phyloP scores from a whole-genome alignment of 2,113 vertebrate species.

The Bungarus multicinctus region DNA sequence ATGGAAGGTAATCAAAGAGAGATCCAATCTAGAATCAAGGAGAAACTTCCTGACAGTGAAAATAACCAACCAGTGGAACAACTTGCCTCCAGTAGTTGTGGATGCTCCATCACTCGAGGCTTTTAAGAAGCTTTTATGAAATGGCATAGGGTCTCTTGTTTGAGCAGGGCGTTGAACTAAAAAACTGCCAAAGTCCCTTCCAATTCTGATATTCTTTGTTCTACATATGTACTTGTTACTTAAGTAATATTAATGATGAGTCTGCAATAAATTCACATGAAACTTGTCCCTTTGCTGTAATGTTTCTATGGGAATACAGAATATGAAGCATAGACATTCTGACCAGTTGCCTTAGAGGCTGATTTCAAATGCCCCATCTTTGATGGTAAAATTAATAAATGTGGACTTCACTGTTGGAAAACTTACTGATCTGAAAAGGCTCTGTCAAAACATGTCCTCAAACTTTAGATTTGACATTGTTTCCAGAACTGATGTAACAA shows the following conservation, averaged over 20 bases:
- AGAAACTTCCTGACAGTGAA: background rate
- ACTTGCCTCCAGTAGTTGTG: background rate
- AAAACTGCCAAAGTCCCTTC: no score
- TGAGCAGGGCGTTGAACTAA: background rate
- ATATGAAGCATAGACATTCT: background rate
- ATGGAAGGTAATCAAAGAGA: background rate
- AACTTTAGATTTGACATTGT: background rate
- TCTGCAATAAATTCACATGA: background rate
- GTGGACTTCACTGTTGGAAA: background rate
- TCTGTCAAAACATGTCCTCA: background rate
- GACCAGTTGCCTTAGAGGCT: background rate
- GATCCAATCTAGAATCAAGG: background rate
- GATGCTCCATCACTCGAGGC: background rate
- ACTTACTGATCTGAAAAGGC: background rate
- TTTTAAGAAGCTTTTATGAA: background rate
- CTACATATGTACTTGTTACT: background rate
- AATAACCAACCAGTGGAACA: background rate
- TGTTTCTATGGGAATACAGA: background rate
- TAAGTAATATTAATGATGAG: background rate
- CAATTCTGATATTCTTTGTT: background rate
- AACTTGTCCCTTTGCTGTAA: background rate
- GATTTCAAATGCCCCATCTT: background rate
- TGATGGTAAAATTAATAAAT: background rate
- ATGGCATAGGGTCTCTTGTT: background rate
- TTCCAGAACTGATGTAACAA: background rate